Percentiles rank a stretch among this genome's conserved stretches.
Evolutionary conservation across 2,113 vertebrate species (phyloP).

Genomic region (Nymphicus hollandicus): DNA sequence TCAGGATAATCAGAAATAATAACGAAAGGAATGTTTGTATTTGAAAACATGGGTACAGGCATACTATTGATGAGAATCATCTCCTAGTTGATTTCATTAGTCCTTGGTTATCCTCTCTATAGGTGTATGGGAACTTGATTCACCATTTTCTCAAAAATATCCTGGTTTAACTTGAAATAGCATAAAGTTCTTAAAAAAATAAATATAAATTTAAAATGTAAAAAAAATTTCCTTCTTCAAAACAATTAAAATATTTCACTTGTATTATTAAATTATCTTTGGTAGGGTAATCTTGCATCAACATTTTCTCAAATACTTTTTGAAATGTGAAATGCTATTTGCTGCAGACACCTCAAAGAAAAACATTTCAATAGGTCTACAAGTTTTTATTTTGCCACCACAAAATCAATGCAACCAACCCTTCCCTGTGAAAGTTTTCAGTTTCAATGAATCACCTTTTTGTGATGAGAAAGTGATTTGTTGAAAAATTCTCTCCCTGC

Average conservation of each 20-base stretch:
- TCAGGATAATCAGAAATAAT: background rate
- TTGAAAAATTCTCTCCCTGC: slow-evolving; percentile 10
- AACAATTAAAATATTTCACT: background rate
- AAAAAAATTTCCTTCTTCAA: background rate
- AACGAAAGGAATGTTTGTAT: background rate
- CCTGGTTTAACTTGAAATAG: background rate
- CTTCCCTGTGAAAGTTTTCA: slow-evolving; percentile 5
- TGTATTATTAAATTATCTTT: background rate
- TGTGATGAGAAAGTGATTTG: slow-evolving; percentile 7
- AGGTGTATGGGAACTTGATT: accelerated
- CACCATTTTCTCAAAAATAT: background rate
- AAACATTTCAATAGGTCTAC: background rate
- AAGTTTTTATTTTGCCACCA: background rate
- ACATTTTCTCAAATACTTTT: background rate
- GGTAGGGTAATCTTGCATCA: background rate
- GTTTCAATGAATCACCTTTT: slow-evolving; percentile 22
- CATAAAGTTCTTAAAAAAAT: background rate
- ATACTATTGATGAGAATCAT: background rate
- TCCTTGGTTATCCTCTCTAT: background rate
- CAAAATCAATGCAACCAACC: background rate
- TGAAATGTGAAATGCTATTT: background rate
- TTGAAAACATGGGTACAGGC: background rate
- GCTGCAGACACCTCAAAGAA: background rate
- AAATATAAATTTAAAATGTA: background rate
- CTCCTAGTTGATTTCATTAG: background rate